phyloP scores from a whole-genome alignment of 2,797 vertebrate genomes.

The Perodicticus potto region DNA sequence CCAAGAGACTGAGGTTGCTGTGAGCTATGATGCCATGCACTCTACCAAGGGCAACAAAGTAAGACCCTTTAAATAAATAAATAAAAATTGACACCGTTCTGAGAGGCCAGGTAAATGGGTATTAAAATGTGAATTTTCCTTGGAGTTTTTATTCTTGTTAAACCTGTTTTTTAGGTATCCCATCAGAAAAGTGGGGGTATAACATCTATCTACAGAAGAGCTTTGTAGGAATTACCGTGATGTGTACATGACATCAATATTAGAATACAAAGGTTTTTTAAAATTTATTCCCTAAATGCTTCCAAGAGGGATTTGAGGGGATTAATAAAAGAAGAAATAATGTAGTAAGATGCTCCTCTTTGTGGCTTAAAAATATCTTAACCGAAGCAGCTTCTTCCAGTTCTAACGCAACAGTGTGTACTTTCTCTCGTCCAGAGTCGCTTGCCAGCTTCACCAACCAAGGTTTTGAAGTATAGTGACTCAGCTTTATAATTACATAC shows the following conservation, averaged over 20 bases:
- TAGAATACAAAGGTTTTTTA: neutral
- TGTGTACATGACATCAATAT: neutral
- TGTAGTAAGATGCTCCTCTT: neutral
- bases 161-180: neutral
- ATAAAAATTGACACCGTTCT: neutral
- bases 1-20: no score
- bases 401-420: neutral
- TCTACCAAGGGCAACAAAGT: no score
- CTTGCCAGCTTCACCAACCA: neutral
- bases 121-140: neutral
- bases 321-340: slow-evolving; percentile 13
- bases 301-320: neutral
- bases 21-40: no score
- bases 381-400: neutral
- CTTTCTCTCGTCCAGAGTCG: neutral
- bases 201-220: neutral
- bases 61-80: no score
- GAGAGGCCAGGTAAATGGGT: neutral
- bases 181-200: neutral
- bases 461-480: slow-evolving; percentile 18
- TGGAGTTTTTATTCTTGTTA: neutral
- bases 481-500: slow-evolving; percentile 45
- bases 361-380: slow-evolving; percentile 41
- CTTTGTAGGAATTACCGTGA: neutral
- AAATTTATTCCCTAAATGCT: neutral